phyloP scores from a whole-genome alignment of 1,140 invertebrate genomes.

The Lordiphosa mommai region DNA sequence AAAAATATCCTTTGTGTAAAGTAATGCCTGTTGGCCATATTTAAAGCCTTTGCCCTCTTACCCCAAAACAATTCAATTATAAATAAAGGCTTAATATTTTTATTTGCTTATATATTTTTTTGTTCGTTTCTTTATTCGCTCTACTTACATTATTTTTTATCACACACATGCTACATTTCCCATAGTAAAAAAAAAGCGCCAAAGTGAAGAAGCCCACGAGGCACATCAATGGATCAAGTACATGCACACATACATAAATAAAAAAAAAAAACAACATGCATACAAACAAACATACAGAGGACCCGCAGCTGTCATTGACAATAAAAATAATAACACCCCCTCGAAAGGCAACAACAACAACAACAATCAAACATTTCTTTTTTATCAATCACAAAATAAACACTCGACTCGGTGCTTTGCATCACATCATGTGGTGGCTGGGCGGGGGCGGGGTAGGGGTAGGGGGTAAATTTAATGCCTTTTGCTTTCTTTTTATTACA shows the following conservation, averaged over 20 bases:
- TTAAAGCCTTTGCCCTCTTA: neutral
- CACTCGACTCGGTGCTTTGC: slow-evolving; percentile 44
- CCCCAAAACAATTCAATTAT: slow-evolving; percentile 25
- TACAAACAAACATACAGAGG: slow-evolving; percentile 4
- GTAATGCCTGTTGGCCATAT: neutral
- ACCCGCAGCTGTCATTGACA: slow-evolving; percentile 51
- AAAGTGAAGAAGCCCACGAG: slow-evolving; percentile 42
- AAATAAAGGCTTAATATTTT: slow-evolving; percentile 44
- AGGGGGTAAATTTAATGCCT: slow-evolving; percentile 46
- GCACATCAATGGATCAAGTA: slow-evolving; percentile 29
- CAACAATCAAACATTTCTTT: slow-evolving; percentile 51
- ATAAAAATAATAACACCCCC: slow-evolving; percentile 56
- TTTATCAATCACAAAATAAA: slow-evolving; percentile 76
- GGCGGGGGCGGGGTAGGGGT: slow-evolving; percentile 6
- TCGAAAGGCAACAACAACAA: slow-evolving; percentile 36
- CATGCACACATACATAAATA: neutral
- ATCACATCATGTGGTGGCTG: neutral
- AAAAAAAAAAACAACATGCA: neutral
- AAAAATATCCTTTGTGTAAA: neutral
- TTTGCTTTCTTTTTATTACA: slow-evolving; percentile 62
- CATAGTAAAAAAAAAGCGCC: slow-evolving; percentile 30
- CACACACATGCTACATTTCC: slow-evolving; percentile 51
- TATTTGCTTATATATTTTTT: slow-evolving; percentile 38
- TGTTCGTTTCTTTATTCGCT: neutral
- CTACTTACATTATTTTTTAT: slow-evolving; percentile 10